Percentiles rank a stretch among this genome's conserved stretches.
phyloP scores from a whole-genome alignment of 2,797 vertebrate genomes.

The Ctenopoma multispine region DNA sequence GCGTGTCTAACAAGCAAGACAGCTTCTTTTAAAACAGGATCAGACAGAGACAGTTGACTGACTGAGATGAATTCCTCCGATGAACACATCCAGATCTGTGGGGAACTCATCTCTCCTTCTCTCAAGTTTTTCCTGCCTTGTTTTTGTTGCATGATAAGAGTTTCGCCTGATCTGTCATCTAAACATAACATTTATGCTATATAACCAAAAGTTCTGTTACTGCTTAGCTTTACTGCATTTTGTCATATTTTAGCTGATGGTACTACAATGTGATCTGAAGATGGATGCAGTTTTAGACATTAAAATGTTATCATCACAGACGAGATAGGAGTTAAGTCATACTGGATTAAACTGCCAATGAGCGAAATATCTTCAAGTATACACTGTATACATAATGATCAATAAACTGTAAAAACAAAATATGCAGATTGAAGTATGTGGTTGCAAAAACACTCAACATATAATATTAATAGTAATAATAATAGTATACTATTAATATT shows the following conservation, averaged over 20 bases:
- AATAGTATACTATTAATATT: no score
- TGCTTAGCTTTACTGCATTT: neutral
- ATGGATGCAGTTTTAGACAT: neutral
- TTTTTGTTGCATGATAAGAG: conserved; percentile 42
- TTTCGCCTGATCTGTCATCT: conserved; percentile 48
- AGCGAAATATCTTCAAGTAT: no score
- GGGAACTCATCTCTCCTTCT: conserved; percentile 13
- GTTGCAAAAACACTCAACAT: no score
- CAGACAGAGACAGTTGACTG: conserved; percentile 38
- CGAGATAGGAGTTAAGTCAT: no score
- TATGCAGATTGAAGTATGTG: no score
- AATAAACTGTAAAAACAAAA: no score
- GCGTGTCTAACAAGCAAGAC: conserved; percentile 35
- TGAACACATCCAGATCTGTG: conserved; percentile 31
- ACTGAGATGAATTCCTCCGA: conserved; percentile 39
- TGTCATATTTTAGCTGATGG: neutral
- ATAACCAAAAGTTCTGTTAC: neutral
- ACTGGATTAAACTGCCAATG: no score
- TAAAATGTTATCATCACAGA: no score
- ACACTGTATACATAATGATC: no score
- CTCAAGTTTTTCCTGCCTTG: conserved; percentile 26
- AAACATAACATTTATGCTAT: neutral
- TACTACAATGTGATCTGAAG: no score
- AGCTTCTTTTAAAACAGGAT: neutral
- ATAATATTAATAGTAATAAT: no score